Base-by-base conservation (phyloP, 1,140 invertebrate genomes). In the Polypedilum vanderplanki region DNA sequence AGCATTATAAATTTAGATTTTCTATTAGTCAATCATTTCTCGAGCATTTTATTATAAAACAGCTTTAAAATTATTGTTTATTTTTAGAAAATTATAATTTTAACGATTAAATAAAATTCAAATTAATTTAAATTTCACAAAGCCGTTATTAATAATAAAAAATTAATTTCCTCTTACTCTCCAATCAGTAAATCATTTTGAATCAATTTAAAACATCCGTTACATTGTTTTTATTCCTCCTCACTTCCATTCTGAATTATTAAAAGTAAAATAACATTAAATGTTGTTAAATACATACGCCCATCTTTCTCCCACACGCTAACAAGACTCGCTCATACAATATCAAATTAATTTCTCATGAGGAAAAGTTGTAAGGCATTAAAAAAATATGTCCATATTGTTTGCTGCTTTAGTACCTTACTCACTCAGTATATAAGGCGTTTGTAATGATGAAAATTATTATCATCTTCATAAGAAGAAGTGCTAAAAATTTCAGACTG, bases 151-250 rank as follows among this genome's bases (percentile, higher is more conserved):
- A 33, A 33, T 33, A 33, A n/a, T n/a, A n/a, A n/a, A 33, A 33
- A 33, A 1, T 33, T 33, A 33, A 33, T 33, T 33, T 33, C 1
- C 5, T 33, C 24, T 33, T 3, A 33, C n/a, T n/a, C n/a, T n/a
- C n/a, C n/a, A n/a, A n/a, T n/a, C n/a, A 33, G 5, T 33, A 33
- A 33, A 33, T 33, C 24, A 33, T 33, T 33, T 33, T 57, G n/a
- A 57, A n/a, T 57, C 46, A 57, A 57, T 57, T 57, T n/a, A 57
- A 57, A 57, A 57, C 46, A 57, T 57, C 46, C 46, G 46, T 12
- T 57, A 57, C n/a, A 12, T 57, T 33, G 24, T 5, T 33, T 33
- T 33, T 33, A 1, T 12, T 57, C 46, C 12, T 57, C 10, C 46
- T 57, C 12, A 12, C 12, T n/a, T n/a, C n/a, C n/a, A n/a, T n/a